Conservation (phyloP, 2,888 invertebrate species). For the Eristalis tenax region DNA sequence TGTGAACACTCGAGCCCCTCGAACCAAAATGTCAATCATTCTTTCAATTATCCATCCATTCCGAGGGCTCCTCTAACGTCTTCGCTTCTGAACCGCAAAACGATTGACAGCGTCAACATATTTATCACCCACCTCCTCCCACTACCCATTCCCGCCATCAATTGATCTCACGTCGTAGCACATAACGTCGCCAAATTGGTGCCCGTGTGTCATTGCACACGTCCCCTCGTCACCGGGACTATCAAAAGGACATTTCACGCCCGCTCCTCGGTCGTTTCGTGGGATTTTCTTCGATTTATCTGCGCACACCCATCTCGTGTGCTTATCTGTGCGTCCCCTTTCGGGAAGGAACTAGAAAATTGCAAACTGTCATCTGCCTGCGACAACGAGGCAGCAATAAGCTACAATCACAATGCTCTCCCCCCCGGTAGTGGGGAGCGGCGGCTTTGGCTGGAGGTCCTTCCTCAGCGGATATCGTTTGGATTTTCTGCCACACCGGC, state of each 20-base stretch:
- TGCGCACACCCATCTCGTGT: constrained; percentile 3
- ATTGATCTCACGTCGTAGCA: constrained; percentile 33
- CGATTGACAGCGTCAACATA: constrained; percentile 32
- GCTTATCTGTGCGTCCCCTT: background rate
- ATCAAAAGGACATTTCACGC: constrained; percentile 13
- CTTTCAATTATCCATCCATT: constrained; percentile 26
- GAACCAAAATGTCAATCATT: constrained; percentile 19
- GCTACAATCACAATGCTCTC: constrained; percentile 22
- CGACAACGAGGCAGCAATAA: constrained; percentile 47
- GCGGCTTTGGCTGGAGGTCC: background rate
- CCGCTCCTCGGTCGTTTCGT: background rate
- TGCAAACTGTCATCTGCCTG: constrained; percentile 56
- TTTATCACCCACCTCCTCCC: background rate
- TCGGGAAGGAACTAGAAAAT: constrained; percentile 41
- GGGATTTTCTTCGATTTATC: constrained; percentile 6
- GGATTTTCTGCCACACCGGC: constrained; percentile 25
- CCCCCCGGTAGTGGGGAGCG: background rate
- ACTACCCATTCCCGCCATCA: constrained; percentile 11
- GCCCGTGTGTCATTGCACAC: constrained; percentile 25
- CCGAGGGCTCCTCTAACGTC: background rate
- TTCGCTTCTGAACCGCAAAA: background rate
- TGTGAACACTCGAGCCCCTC: background rate
- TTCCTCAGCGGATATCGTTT: constrained; percentile 9
- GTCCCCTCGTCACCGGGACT: constrained; percentile 16
- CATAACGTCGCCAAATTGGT: constrained; percentile 30